Evolutionary conservation across 2,797 vertebrate genomes (phyloP), one percentile per base, ranked within the genome.

Genomic region (Coilia nasus): DNA sequence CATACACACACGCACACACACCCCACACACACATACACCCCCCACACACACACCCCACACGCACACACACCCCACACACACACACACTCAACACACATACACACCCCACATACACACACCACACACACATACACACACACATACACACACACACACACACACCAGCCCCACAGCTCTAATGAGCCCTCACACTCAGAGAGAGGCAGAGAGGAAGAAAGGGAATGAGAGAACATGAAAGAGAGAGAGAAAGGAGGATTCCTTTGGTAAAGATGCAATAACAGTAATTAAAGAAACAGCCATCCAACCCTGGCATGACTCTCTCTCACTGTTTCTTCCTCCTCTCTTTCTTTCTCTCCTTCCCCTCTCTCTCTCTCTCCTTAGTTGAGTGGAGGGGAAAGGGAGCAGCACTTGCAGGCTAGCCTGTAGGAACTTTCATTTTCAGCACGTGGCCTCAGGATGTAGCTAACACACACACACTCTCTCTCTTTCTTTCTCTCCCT

Each of bases 201-300:
- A 54, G 12, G 35, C n/a, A 67, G 88, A 86, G 67, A 86, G 81
- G 57, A 54, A 44, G 71, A 75, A 88, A 84, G 80, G 86, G 82
- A 92, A 89, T 5, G 15, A 17, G 5, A 75, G 15, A 75, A 6
- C 2, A 23, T 15, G 67, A 75, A 7, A 35, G 31, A 35, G 17
- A 75, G 92, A 92, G 92, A 92, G 89, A 91, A 81, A 31, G 23
- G 85, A 82, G 64, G 90, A 84, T 88, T 92, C 25, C 19, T 35
- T 90, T 90, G 84, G 89, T 14, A 85, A 89, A 93, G 90, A 95
- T 93, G 92, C 94, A 95, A 95, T 92, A 94, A 94, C 91, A 92
- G 94, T 94, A 95, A 95, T 95, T 94, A 94, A 94, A 93, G 92
- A 95, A 95, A 95, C 94, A 95, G 94, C 92, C 93, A 94, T 94